These are phyloP conservation scores for Karalla daura DNA, from an alignment of 2,797 vertebrate species.

Conservation along the genomic window DNA sequence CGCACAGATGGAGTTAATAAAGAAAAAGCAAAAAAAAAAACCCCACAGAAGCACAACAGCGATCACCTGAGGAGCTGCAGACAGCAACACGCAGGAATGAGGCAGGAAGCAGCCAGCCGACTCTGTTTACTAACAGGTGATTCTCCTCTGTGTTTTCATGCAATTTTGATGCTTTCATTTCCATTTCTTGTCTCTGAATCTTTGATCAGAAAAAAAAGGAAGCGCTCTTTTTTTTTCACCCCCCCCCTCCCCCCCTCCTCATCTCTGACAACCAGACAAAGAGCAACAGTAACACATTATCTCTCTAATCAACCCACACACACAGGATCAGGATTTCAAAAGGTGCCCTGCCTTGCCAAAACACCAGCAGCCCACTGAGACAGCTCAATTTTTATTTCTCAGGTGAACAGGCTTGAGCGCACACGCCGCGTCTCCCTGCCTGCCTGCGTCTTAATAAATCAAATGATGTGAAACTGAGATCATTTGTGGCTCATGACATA, in stretches of 20 bases:
- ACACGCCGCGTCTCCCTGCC: constrained; percentile 13
- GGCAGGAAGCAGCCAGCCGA: constrained; percentile 9
- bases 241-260: too few species aligned
- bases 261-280: constrained; percentile 56
- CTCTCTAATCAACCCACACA: constrained; percentile 41
- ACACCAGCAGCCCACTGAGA: constrained; percentile 29
- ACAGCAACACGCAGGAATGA: constrained; percentile 13
- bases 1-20: constrained; percentile 58
- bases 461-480: constrained; percentile 48
- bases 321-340: constrained; percentile 43
- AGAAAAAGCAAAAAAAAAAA: constrained; percentile 62
- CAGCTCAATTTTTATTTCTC: constrained; percentile 18
- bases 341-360: constrained; percentile 26
- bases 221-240: too few species aligned
- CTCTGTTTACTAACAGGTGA: constrained; percentile 70
- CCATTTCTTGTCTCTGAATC: constrained; percentile 61
- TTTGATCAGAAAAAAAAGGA: constrained; percentile 37
- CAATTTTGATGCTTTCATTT: constrained; percentile 63
- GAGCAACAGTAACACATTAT: constrained; percentile 31
- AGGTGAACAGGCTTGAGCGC: neutral
- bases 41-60: constrained; percentile 39
- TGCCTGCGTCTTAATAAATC: constrained; percentile 20
- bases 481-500: constrained; percentile 49
- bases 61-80: constrained; percentile 53
- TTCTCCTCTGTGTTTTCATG: constrained; percentile 51